phyloP scores from a whole-genome alignment of 2,797 vertebrate genomes.

The Oceanodroma leucorhoa region DNA sequence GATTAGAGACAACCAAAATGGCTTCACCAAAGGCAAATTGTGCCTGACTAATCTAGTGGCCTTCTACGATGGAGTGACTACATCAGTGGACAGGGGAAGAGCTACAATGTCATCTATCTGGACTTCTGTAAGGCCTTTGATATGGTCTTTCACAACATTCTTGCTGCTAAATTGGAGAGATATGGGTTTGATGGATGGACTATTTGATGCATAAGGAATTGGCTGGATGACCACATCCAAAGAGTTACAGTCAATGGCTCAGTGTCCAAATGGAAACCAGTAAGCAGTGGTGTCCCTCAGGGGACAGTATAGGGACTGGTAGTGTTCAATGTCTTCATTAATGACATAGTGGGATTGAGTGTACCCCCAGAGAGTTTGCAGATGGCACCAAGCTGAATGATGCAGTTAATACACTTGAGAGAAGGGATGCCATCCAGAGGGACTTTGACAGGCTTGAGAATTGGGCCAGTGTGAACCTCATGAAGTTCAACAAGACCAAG shows the following conservation, averaged over 20 bases:
- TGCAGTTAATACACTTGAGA: background rate
- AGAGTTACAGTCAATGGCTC: background rate
- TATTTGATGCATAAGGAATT: background rate
- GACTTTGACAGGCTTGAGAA: background rate
- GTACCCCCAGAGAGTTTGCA: background rate
- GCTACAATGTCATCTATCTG: background rate
- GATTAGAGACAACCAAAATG: background rate
- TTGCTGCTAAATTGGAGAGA: background rate
- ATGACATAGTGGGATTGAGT: background rate
- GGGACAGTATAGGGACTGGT: rapidly evolving
- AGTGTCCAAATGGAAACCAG: background rate
- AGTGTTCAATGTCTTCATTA: background rate
- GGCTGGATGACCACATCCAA: background rate
- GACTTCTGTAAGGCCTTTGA: background rate
- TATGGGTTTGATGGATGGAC: background rate
- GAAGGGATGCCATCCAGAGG: background rate
- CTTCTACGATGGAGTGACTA: background rate
- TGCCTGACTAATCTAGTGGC: background rate
- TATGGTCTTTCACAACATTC: background rate
- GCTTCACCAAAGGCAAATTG: background rate
- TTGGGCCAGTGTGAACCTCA: background rate
- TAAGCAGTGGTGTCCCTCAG: background rate
- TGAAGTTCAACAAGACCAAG: background rate
- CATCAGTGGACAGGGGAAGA: background rate
- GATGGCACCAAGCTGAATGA: background rate